Conservation (phyloP, 2,888 invertebrate species). For the Ormia ochracea region DNA sequence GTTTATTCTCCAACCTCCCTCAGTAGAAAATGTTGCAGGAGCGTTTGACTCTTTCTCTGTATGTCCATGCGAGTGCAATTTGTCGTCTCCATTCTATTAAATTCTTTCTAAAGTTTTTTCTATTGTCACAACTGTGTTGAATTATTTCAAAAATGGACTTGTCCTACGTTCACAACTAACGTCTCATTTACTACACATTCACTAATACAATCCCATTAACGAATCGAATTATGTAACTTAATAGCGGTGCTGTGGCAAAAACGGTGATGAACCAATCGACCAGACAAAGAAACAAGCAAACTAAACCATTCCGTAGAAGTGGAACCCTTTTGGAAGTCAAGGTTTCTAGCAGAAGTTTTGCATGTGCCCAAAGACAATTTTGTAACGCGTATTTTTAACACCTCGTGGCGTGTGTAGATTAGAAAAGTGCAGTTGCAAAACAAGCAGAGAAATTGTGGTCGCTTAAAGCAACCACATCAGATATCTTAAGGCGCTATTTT, state of each 20-base stretch:
- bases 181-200: no score
- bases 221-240: constrained; percentile 65
- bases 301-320: constrained; percentile 23
- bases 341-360: constrained; percentile 26
- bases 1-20: no score
- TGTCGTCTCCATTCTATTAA: no score
- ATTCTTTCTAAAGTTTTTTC: no score
- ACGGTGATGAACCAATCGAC: constrained; percentile 50
- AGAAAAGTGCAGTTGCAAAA: constrained; percentile 19
- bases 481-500: constrained; percentile 13
- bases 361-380: constrained; percentile 7
- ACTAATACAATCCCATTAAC: no score
- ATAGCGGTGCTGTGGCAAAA: constrained; percentile 64
- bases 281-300: neutral
- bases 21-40: no score
- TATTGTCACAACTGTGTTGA: no score
- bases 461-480: constrained; percentile 40
- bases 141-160: no score
- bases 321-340: constrained; percentile 48
- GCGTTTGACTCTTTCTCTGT: no score
- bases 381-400: constrained; percentile 26
- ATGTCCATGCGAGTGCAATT: no score
- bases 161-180: no score
- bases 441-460: constrained; percentile 25
- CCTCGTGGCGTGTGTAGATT: constrained; percentile 47